Evolutionary conservation across 2,113 vertebrate species (phyloP).

Genomic region (Vimba vimba): DNA sequence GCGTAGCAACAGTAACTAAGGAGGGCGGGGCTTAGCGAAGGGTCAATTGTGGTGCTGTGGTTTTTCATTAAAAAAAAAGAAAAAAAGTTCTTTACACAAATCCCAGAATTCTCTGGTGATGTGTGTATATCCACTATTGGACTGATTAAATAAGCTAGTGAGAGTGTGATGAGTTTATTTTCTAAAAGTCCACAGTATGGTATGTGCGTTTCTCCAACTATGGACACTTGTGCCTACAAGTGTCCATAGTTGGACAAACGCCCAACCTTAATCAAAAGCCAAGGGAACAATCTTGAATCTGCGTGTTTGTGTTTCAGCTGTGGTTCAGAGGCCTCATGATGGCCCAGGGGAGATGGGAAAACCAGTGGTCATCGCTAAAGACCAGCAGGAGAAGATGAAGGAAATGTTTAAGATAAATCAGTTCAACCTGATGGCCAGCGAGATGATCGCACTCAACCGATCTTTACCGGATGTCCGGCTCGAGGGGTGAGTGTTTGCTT

Average conservation of each 20-base stretch:
- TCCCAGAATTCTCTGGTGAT: neutral
- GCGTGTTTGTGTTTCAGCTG: slow-evolving; percentile 75
- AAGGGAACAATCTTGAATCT: neutral
- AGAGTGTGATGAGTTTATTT: neutral
- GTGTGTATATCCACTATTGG: neutral
- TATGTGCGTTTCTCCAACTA: too few species aligned
- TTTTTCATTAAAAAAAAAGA: neutral
- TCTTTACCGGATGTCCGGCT: slow-evolving; percentile 94
- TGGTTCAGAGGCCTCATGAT: slow-evolving; percentile 86
- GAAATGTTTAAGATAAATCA: slow-evolving; percentile 99
- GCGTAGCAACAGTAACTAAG: too few species aligned
- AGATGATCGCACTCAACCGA: slow-evolving; percentile 98
- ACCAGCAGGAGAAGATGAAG: slow-evolving; percentile 98
- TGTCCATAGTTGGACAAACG: neutral
- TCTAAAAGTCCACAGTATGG: neutral
- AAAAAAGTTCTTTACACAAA: neutral
- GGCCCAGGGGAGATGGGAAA: slow-evolving; percentile 98
- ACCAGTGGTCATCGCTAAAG: slow-evolving; percentile 95
- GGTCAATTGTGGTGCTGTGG: neutral
- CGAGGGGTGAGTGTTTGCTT: slow-evolving; percentile 87
- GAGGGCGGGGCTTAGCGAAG: too few species aligned
- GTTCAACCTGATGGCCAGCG: slow-evolving; percentile 99
- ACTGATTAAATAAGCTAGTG: neutral
- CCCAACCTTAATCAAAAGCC: neutral
- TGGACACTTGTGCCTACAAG: neutral